Evolutionary conservation across 1,140 invertebrate genomes (phyloP).

Genomic region (Lutraria rhynchaena): DNA sequence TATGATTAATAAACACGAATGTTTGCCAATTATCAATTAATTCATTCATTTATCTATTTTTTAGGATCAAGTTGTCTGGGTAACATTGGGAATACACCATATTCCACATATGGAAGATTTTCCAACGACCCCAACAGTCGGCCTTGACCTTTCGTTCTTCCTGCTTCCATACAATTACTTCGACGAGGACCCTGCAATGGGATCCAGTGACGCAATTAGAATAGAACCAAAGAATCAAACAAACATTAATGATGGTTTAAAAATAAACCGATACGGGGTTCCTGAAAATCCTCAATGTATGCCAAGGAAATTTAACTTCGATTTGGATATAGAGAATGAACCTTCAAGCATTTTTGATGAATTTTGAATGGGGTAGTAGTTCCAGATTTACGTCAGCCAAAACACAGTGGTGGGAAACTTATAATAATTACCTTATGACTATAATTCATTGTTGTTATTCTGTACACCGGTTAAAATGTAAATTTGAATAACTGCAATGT

Average conservation of each 20-base stretch:
- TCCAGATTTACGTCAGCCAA: too few relatives aligned
- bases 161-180: conserved; percentile 79
- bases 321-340: background rate
- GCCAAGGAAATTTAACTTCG: conserved; percentile 1
- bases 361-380: too few relatives aligned
- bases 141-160: conserved; percentile 67
- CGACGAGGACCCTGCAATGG: conserved; percentile 71
- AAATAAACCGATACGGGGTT: conserved; percentile 59
- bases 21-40: too few relatives aligned
- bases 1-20: too few relatives aligned
- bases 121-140: conserved; percentile 74
- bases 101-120: conserved; percentile 79
- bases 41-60: conserved; percentile 10
- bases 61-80: conserved; percentile 77
- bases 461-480: too few relatives aligned
- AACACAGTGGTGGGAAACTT: too few relatives aligned
- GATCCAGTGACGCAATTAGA: conserved; percentile 69
- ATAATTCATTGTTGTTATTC: too few relatives aligned
- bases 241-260: conserved; percentile 40
- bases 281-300: conserved; percentile 16
- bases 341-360: conserved; percentile 20
- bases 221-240: conserved; percentile 51
- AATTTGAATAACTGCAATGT: too few relatives aligned
- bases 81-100: conserved; percentile 75
- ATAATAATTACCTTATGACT: too few relatives aligned